Evolutionary conservation across 2,888 invertebrate genomes (phyloP), one percentile per base, ranked within the genome.

Genomic region (Oxyscelio sp.): DNA sequence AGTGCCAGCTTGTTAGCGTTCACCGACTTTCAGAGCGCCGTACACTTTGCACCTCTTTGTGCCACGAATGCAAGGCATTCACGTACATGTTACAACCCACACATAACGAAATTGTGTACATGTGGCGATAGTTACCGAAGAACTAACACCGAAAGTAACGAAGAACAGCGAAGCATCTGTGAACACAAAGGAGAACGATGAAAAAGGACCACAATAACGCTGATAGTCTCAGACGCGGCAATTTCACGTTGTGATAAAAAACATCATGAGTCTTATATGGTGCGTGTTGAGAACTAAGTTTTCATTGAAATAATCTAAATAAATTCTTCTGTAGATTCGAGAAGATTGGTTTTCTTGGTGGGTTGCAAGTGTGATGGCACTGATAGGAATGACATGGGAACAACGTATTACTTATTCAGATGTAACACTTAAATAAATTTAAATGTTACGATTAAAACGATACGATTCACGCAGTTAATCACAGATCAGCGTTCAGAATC

Each of bases 1-100:
- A 78, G 81, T 82, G 70, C 73, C 73, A 65, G 82, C 86, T 86
- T 78, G 86, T 85, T 86, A 80, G 85, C 75, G 84, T 75, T 79
- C 81, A 66, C 78, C 77, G 71, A 82, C 85, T 78, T 79, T 83
- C 50, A 54, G 78, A 83, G 77, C 74, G 38, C 74, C 68, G 83
- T 79, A 78, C 84, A 85, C 85, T 87, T 85, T 84, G 79, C 85
- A 61, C 78, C 82, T 83, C 81, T 78, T 83, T 77, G 66, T 50
- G 63, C 27, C 48, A 38, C 24, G 54, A 54, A 50, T 66, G 48
- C 74, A 24, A 27, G 27, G 15, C 45, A 40, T 34, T 34, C 34
- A 34, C 19, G 34, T 38, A 58, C 19, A 58, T 38, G 58, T 58
- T 40, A 22, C 40, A 11, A 58, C 40, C 38, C 58, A 56, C 38